phyloP scores from a whole-genome alignment of 2,888 invertebrate species.

The Mycalesis mineus region DNA sequence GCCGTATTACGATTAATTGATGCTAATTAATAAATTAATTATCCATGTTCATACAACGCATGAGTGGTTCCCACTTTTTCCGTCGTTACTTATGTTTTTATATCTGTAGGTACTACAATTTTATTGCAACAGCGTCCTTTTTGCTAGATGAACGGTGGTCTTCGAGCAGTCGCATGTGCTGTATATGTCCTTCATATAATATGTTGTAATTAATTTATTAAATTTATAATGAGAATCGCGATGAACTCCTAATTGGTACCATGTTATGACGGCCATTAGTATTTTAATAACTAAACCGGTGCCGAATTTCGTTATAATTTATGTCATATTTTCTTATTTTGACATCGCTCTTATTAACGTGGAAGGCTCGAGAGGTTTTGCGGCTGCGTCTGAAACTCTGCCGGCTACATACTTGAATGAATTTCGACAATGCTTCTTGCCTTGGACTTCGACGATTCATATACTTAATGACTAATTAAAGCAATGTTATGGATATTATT shows the following conservation, averaged over 20 bases:
- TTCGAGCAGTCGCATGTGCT: neutral
- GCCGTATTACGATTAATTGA: constrained; percentile 67
- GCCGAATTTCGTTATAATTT: constrained; percentile 45
- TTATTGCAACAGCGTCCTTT: constrained; percentile 53
- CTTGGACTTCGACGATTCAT: constrained; percentile 4
- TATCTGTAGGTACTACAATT: constrained; percentile 53
- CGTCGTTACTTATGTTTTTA: constrained; percentile 42
- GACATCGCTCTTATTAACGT: constrained; percentile 44
- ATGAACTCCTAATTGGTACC: constrained; percentile 47
- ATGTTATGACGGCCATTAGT: constrained; percentile 48
- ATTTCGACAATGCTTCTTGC: constrained; percentile 12
- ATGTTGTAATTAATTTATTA: constrained; percentile 59
- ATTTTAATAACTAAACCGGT: constrained; percentile 47
- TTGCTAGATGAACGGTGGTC: constrained; percentile 33
- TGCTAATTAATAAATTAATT: constrained; percentile 76
- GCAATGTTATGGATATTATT: constrained; percentile 17
- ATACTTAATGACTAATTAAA: constrained; percentile 18
- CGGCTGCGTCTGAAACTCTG: constrained; percentile 32
- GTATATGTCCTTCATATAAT: constrained; percentile 16
- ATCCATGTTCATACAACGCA: constrained; percentile 69
- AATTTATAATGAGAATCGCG: constrained; percentile 37
- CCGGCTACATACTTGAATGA: constrained; percentile 26
- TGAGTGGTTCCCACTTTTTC: constrained; percentile 59
- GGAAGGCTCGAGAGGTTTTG: constrained; percentile 40
- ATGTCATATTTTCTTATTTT: constrained; percentile 55